A percentile compares a stretch with the other conserved stretches of the same genome.
These are phyloP conservation scores for Heterodera schachtii DNA, from an alignment of 1,140 invertebrate genomes.

Conservation along the genomic window DNA sequence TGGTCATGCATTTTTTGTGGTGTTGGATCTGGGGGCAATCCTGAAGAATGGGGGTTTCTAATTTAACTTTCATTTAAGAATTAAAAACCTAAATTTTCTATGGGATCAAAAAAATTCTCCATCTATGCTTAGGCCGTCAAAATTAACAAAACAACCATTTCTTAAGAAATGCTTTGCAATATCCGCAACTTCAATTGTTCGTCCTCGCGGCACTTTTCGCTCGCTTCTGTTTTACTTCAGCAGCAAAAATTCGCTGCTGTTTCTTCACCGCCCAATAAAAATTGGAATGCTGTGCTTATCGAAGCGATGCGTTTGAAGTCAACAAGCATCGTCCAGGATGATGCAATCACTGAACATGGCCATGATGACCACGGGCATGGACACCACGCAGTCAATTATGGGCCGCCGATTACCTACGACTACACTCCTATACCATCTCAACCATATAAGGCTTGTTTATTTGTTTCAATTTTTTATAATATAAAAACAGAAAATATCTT, in stretches of 20 bases:
- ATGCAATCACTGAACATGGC: not conserved
- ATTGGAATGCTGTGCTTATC: conserved; percentile 58
- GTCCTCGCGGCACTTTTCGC: not conserved
- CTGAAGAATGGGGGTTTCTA: no score
- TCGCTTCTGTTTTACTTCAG: not conserved
- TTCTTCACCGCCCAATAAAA: not conserved
- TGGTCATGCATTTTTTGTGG: no score
- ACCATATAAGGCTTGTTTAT: conserved; percentile 12
- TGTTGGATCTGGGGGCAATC: no score
- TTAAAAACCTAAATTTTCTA: no score
- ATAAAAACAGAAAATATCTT: not conserved
- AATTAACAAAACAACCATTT: no score
- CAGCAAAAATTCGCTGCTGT: not conserved
- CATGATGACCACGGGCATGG: not conserved
- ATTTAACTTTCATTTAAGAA: no score
- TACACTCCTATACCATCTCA: conserved; percentile 17
- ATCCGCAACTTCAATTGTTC: not conserved
- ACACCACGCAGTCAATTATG: conserved; percentile 12
- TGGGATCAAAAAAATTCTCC: no score
- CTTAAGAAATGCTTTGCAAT: not conserved
- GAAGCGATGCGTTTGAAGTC: conserved; percentile 68
- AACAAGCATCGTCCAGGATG: no score
- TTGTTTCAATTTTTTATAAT: not conserved
- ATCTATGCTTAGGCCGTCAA: no score
- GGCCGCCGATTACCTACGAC: conserved; percentile 16